Conservation (phyloP, 2,113 vertebrate genomes). For the Fulmarus glacialis region DNA sequence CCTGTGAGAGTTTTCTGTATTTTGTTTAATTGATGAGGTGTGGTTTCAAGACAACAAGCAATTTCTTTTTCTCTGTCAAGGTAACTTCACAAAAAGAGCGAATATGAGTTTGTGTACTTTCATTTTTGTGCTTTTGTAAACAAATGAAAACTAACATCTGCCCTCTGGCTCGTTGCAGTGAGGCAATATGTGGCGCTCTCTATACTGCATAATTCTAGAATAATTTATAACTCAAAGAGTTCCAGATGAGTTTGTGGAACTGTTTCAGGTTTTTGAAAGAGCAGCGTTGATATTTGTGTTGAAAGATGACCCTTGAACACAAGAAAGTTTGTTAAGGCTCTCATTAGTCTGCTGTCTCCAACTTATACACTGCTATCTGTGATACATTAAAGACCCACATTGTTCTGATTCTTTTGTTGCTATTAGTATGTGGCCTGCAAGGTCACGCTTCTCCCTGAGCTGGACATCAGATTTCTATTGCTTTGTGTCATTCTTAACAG, state of each 20-base stretch:
- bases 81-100: background rate
- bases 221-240: background rate
- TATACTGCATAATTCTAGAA: background rate
- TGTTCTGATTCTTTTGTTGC: background rate
- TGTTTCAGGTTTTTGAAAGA: constrained; percentile 3
- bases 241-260: constrained; percentile 14
- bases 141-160: background rate
- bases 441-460: background rate
- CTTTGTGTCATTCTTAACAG: background rate
- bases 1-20: background rate
- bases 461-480: background rate
- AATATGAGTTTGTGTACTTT: background rate
- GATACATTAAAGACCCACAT: background rate
- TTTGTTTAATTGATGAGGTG: background rate
- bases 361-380: background rate
- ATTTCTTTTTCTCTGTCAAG: background rate
- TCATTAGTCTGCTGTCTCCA: background rate
- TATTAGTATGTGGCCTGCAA: background rate
- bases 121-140: background rate
- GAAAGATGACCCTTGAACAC: background rate
- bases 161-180: background rate
- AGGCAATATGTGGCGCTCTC: background rate
- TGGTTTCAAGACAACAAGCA: background rate
- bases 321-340: background rate
- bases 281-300: background rate